Evolutionary conservation across 2,797 vertebrate genomes (phyloP).

Genomic region (Danio aesculapii): DNA sequence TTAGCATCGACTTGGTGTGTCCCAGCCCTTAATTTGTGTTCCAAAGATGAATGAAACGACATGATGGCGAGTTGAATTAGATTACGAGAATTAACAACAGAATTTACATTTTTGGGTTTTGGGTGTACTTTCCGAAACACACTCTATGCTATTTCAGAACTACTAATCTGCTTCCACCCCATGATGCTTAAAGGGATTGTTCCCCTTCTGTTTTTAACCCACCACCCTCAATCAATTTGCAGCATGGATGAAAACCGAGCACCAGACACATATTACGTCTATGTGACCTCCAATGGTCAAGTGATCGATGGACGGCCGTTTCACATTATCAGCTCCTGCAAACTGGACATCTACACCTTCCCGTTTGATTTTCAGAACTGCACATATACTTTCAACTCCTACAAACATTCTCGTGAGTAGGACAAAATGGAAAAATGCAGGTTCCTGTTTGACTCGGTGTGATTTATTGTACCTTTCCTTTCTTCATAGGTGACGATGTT

Average conservation of each 20-base stretch:
- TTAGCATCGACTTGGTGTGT: too few relatives aligned
- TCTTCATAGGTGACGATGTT: slow-evolving; percentile 63
- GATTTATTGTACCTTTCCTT: neutral
- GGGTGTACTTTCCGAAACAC: too few relatives aligned
- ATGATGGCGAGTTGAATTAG: too few relatives aligned
- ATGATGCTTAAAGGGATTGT: too few relatives aligned
- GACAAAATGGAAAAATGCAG: too few relatives aligned
- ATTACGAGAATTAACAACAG: too few relatives aligned
- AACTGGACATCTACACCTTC: slow-evolving; percentile 73
- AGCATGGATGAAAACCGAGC: slow-evolving; percentile 76
- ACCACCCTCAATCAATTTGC: slow-evolving; percentile 1
- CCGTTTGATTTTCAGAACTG: slow-evolving; percentile 80
- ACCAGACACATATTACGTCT: slow-evolving; percentile 68
- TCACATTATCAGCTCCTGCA: slow-evolving; percentile 75
- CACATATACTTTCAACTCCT: slow-evolving; percentile 69
- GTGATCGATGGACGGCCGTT: slow-evolving; percentile 69
- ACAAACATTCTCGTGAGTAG: slow-evolving; percentile 68
- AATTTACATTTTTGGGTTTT: too few relatives aligned
- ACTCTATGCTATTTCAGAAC: too few relatives aligned
- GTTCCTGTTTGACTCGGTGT: neutral
- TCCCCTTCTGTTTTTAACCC: too few relatives aligned
- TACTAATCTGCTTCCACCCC: too few relatives aligned
- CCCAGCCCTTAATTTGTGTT: too few relatives aligned
- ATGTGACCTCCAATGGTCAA: slow-evolving; percentile 62
- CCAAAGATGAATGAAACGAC: too few relatives aligned